A percentile compares a stretch with the other conserved stretches of the same genome.
Conservation (phyloP, 2,888 invertebrate species). For the Acanthopleura granulata region DNA sequence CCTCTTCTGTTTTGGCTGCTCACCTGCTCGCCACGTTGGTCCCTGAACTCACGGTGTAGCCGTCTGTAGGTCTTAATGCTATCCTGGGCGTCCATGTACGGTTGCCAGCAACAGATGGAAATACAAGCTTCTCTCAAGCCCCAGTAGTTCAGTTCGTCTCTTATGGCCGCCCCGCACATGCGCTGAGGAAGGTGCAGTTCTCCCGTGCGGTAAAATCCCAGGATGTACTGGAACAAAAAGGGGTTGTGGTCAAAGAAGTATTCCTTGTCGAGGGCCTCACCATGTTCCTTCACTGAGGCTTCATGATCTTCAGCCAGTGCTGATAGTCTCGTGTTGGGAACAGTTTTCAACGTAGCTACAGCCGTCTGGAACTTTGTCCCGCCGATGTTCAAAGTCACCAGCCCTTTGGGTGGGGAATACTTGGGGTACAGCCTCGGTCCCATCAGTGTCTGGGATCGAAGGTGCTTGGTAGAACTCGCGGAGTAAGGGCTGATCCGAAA, state of each 20-base stretch:
- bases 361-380: background rate
- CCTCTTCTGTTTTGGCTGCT: background rate
- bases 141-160: background rate
- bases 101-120: slow-evolving; percentile 4
- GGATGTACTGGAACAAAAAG: slow-evolving; percentile 9
- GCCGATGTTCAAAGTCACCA: background rate
- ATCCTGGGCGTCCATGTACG: background rate
- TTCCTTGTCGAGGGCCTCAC: background rate
- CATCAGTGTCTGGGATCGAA: no score
- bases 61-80: background rate
- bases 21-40: background rate
- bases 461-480: background rate
- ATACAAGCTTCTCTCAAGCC: background rate
- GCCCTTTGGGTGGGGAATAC: background rate
- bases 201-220: background rate
- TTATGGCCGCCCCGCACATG: background rate
- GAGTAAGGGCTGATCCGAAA: background rate
- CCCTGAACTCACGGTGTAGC: background rate
- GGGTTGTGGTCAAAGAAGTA: slow-evolving; percentile 13
- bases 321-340: background rate
- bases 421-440: background rate
- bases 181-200: background rate
- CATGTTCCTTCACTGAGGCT: background rate
- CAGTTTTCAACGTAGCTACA: background rate
- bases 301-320: background rate